Evolutionary conservation across 2,113 vertebrate genomes (phyloP).

Genomic region (Callipepla californica): DNA sequence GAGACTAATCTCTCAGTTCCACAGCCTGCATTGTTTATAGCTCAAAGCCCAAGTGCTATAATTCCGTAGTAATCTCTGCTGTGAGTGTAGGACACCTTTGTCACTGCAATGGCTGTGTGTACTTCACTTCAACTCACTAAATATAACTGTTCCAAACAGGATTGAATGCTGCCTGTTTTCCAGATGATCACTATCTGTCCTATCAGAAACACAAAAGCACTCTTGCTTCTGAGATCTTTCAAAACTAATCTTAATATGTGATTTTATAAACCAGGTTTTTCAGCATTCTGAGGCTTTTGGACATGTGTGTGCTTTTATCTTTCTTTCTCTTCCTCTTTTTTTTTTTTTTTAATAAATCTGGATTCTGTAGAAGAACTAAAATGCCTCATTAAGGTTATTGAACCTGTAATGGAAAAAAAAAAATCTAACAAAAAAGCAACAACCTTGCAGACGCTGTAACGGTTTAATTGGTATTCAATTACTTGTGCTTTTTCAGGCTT

Average conservation of each 20-base stretch:
- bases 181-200: not conserved
- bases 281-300: not conserved
- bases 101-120: not conserved
- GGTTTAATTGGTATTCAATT: constrained; percentile 29
- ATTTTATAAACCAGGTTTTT: not conserved
- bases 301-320: not conserved
- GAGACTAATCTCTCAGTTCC: not conserved
- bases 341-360: not conserved
- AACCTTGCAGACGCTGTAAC: not conserved
- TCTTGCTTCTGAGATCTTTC: not conserved
- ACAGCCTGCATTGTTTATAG: not conserved
- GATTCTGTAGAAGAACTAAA: not conserved
- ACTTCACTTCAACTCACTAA: not conserved
- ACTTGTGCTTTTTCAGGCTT: constrained; percentile 20
- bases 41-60: not conserved
- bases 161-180: not conserved
- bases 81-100: not conserved
- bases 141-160: not conserved
- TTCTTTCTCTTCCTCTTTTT: not conserved
- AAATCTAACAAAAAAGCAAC: not conserved
- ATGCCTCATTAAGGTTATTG: not conserved
- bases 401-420: constrained; percentile 18
- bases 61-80: not conserved
- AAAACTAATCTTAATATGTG: not conserved
- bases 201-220: not conserved